Base-by-base conservation (phyloP, 2,888 invertebrate species). In the Agapostemon virescens region DNA sequence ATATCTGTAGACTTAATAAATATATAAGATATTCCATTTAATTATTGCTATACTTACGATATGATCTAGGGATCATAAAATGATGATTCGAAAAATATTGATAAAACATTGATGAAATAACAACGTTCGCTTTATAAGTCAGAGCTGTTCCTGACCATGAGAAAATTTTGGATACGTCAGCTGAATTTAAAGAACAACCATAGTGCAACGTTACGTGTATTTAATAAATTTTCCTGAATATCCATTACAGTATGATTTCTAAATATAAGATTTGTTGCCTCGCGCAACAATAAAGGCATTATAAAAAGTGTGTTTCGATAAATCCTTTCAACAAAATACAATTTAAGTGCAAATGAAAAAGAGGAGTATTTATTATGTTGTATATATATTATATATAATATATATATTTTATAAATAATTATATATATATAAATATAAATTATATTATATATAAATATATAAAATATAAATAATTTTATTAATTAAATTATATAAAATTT, bases 91-190 rank as follows among this genome's bases (percentile, higher is more conserved):
- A 42, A 17, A 36, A 15, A 30, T 33, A 23, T 26, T 33, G 45
- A 38, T 4, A 5, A 69, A 26, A 42, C 33, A 45, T 15, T 5
- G 33, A 15, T 26, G n/a, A 30, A 40, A 15, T 23, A 36, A 23
- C 13, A 17, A 55, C n/a, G n/a, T 33, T 30, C 26, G 26, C 26
- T 36, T 73, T 49, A 55, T 7, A 55, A 52, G 23, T 55, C 36
- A 20, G 49, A 9, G 6, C 5, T 20, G 20, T 26, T 72, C 17
- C 36, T 26, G 64, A 38, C 36, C 26, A 26, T n/a, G 42, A 61
- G 33, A 20, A 42, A 74, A 68, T 61, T 36, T 58, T 36, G 4
- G 13, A 9, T 4, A 26, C 17, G 74, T 74, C 74, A 74, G 74
- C 74, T 38, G 49, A 69, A 75, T 64, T 30, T 69, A 20, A 36